Evolutionary conservation across 2,888 invertebrate genomes (phyloP).

Genomic region (Lissocephala sabroskyi): DNA sequence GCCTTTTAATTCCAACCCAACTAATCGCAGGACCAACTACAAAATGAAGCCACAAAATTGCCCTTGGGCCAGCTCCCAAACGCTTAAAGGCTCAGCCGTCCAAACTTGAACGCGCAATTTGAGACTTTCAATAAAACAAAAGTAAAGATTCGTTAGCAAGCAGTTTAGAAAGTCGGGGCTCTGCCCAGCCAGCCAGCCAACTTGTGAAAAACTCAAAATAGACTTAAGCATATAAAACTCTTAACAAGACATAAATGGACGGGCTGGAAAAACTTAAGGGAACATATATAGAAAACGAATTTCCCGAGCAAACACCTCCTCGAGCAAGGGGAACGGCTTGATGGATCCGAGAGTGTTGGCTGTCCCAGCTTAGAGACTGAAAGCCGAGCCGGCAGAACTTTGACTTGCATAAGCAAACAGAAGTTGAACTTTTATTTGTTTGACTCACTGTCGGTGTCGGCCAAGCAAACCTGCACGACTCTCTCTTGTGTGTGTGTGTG

Average conservation of each 20-base stretch:
- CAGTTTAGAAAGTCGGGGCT: neutral
- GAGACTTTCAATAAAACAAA: neutral
- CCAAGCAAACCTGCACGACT: neutral
- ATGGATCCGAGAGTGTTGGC: slow-evolving; percentile 3
- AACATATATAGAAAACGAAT: slow-evolving; percentile 17
- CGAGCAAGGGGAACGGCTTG: slow-evolving; percentile 18
- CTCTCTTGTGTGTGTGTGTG: neutral
- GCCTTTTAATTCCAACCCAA: no score
- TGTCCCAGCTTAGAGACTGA: no score
- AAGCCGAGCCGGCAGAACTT: neutral
- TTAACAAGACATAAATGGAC: slow-evolving; percentile 63
- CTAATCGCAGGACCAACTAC: neutral
- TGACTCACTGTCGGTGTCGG: slow-evolving; percentile 30
- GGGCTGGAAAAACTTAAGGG: slow-evolving; percentile 22
- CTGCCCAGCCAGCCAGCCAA: slow-evolving; percentile 25
- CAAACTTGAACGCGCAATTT: no score
- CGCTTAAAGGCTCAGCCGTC: neutral
- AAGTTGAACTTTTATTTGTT: slow-evolving; percentile 54
- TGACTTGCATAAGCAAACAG: slow-evolving; percentile 8
- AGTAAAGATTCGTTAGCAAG: neutral
- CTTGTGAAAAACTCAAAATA: slow-evolving; percentile 46
- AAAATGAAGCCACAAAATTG: neutral
- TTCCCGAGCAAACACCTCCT: slow-evolving; percentile 52
- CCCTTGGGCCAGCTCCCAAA: neutral
- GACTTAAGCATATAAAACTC: slow-evolving; percentile 57